Conservation (phyloP, 2,113 vertebrate species). For the Amazona guildingii region DNA sequence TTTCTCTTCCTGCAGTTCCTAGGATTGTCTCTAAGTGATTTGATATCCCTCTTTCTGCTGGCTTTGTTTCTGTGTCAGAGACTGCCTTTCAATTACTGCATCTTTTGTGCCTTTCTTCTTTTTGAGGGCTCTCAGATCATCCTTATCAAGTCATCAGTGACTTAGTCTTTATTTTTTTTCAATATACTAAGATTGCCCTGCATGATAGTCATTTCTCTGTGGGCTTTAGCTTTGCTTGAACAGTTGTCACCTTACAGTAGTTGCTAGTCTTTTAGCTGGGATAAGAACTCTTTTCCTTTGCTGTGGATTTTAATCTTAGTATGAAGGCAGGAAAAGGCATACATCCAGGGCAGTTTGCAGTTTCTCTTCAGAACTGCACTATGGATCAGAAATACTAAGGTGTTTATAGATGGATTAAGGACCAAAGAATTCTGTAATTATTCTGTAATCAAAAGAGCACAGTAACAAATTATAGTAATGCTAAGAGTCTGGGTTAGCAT, state of each 20-base stretch:
- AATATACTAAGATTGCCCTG: background rate
- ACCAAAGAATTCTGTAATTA: background rate
- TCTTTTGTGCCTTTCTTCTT: background rate
- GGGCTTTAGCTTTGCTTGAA: background rate
- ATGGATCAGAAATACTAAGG: background rate
- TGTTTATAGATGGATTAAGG: background rate
- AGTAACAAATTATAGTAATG: background rate
- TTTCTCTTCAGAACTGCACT: background rate
- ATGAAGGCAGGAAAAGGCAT: background rate
- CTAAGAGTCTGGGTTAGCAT: background rate
- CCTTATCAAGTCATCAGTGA: background rate
- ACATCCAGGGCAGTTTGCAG: background rate
- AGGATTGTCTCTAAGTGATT: background rate
- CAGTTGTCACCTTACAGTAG: background rate
- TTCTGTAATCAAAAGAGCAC: background rate
- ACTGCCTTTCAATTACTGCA: background rate
- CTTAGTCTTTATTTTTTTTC: background rate
- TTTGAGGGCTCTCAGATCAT: background rate
- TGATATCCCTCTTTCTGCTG: background rate
- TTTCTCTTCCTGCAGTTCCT: background rate
- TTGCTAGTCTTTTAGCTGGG: background rate
- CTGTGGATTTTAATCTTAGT: background rate
- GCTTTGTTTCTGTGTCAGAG: conserved; percentile 21
- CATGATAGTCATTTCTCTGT: background rate
- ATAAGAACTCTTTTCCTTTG: background rate